A percentile compares a stretch with the other conserved stretches of the same genome.
These are phyloP conservation scores for Ictalurus punctatus DNA, from an alignment of 2,113 vertebrate genomes.

Conservation along the genomic window DNA sequence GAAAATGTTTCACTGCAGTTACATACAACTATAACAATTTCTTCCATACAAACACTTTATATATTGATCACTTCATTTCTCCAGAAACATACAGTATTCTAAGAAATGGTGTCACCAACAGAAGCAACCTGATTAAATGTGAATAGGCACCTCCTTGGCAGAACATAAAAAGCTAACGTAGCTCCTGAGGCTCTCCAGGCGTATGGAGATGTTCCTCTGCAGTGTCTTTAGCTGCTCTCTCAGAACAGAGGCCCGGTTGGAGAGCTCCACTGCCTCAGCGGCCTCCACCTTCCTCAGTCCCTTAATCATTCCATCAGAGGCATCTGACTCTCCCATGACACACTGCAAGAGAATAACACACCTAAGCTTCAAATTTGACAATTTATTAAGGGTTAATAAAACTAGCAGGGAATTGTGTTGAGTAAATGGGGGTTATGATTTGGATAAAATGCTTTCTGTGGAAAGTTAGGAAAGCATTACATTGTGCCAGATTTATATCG, in stretches of 20 bases:
- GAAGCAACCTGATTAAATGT: slow-evolving; percentile 18
- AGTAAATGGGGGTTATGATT: not conserved
- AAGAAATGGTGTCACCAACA: not conserved
- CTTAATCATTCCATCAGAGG: slow-evolving; percentile 71
- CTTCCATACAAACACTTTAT: not conserved
- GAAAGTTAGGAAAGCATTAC: not conserved
- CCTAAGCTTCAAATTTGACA: not conserved
- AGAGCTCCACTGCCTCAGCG: slow-evolving; percentile 64
- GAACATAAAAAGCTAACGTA: slow-evolving; percentile 77
- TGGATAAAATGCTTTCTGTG: not conserved
- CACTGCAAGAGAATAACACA: slow-evolving; percentile 66
- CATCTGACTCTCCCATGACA: slow-evolving; percentile 67
- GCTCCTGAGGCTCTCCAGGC: slow-evolving; percentile 72
- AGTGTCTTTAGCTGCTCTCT: slow-evolving; percentile 74
- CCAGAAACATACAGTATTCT: not conserved
- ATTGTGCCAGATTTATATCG: not conserved
- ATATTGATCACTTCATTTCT: not conserved
- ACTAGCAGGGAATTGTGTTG: not conserved
- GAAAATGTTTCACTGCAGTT: not conserved
- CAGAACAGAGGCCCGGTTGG: slow-evolving; percentile 65
- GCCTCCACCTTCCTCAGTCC: slow-evolving; percentile 69
- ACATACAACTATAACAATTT: not conserved
- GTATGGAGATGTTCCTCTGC: slow-evolving; percentile 67
- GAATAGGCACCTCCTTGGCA: slow-evolving; percentile 75
- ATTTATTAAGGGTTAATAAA: not conserved